Evolutionary conservation across 2,888 invertebrate species (phyloP), one percentile per base, ranked within the genome.

Genomic region (Catocala fraxini): DNA sequence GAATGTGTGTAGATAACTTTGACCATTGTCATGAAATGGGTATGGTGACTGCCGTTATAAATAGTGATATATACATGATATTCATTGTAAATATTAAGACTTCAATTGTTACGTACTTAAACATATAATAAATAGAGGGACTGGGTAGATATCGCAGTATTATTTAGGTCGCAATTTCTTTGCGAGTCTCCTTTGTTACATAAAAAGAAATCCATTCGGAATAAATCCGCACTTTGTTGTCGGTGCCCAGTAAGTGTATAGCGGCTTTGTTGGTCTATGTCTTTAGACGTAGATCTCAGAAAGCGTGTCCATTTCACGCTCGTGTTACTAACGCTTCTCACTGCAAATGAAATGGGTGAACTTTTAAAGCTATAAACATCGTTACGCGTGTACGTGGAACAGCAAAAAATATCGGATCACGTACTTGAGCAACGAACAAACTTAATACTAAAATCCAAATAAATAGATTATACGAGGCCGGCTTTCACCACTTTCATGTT

Each of bases 201-300:
- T 34, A 51, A 65, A 56, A 45, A 47, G 9, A 35, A 69, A 46
- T 56, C 35, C 56, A 59, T 69, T 56, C 51, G 33, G 49, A 53
- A 67, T 52, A 63, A 70, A 70, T 67, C 49, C 51, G 12, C 47
- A 51, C 13, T 58, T 67, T 42, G 25, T 55, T 51, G 51, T 49
- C 49, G 51, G 41, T 45, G 60, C 43, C 13, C 25, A 48, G 42
- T 41, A 55, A 66, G 48, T 49, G 54, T 55, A 43, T 51, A 56
- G 53, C 48, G 59, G 53, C 51, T 66, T 51, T 57, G 56, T 66
- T 66, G 56, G 71, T 70, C 39, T 57, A 59, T 52, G 41, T 71
- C 41, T 55, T 51, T 11, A 43, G 47, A 52, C 45, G 43, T 51
- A 56, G 49, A 56, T 51, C 59, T 63, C 46, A 54, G 59, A 59